Conservation (phyloP, 1,140 invertebrate genomes). For the Magallana gigas region DNA sequence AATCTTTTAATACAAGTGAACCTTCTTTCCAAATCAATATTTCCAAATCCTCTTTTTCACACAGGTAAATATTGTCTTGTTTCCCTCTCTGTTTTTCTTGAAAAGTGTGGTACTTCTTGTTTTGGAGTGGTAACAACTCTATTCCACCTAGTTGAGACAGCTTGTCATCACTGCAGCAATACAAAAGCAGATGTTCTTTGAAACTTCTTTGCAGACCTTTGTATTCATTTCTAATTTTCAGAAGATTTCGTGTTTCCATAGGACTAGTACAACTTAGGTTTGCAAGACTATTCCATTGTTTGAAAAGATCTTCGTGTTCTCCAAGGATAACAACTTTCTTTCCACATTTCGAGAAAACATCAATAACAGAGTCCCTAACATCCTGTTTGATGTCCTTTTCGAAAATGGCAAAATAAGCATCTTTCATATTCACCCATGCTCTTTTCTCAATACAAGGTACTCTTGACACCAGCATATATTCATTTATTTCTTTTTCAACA, state of each 20-base stretch:
- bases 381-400: background rate
- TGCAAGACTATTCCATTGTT: background rate
- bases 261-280: constrained; percentile 7
- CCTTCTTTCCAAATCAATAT: background rate
- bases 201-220: background rate
- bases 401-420: constrained; percentile 3
- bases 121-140: constrained; percentile 17
- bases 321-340: background rate
- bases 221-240: background rate
- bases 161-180: background rate
- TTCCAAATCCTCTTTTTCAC: constrained; percentile 18
- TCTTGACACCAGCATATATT: constrained; percentile 10
- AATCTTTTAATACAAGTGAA: background rate
- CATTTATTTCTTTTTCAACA: background rate
- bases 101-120: background rate
- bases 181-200: background rate
- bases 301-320: constrained; percentile 2
- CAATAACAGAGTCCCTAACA: background rate
- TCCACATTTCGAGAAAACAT: background rate
- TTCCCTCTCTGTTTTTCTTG: background rate
- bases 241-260: background rate
- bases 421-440: background rate
- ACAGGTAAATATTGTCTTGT: background rate
- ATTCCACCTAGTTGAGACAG: background rate
- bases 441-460: background rate